A percentile compares a stretch with the other conserved stretches of the same genome.
Evolutionary conservation across 2,113 vertebrate species (phyloP).

Genomic region (Seriola rivoliana): DNA sequence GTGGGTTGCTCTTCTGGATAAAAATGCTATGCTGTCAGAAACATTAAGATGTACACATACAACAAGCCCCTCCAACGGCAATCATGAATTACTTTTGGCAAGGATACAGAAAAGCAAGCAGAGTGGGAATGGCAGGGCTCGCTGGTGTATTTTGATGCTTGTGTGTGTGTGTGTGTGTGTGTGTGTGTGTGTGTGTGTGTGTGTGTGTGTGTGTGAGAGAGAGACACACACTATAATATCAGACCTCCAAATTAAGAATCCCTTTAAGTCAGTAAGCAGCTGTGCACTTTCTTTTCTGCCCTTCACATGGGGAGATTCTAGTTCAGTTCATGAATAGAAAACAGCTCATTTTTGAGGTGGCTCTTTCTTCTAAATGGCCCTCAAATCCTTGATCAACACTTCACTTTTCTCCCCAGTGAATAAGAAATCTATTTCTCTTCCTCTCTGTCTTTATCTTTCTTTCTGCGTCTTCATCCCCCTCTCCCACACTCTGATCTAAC

Average conservation of each 20-base stretch:
- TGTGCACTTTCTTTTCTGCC: slow-evolving; percentile 53
- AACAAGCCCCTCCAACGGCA: slow-evolving; percentile 55
- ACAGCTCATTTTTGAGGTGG: slow-evolving; percentile 62
- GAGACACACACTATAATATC: slow-evolving; percentile 33
- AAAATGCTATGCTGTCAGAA: slow-evolving; percentile 49
- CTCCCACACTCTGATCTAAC: slow-evolving; percentile 48
- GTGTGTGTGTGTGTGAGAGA: background rate
- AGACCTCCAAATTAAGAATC: slow-evolving; percentile 65
- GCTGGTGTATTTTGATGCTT: slow-evolving; percentile 51
- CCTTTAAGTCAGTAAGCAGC: slow-evolving; percentile 51
- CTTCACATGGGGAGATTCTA: slow-evolving; percentile 53
- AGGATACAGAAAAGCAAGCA: slow-evolving; percentile 37
- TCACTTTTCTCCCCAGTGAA: slow-evolving; percentile 59
- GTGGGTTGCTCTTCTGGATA: slow-evolving; percentile 53
- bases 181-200: slow-evolving; percentile 8
- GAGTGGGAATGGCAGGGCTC: slow-evolving; percentile 22
- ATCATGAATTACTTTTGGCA: slow-evolving; percentile 54
- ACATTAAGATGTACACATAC: slow-evolving; percentile 57
- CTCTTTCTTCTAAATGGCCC: slow-evolving; percentile 68
- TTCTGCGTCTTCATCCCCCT: slow-evolving; percentile 30
- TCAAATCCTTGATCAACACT: slow-evolving; percentile 68
- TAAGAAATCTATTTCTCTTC: slow-evolving; percentile 62
- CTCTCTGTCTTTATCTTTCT: slow-evolving; percentile 35
- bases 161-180: slow-evolving; percentile 13
- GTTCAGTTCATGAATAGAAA: slow-evolving; percentile 75